phyloP scores from a whole-genome alignment of 2,888 invertebrate species.

The Pandemis heparana region DNA sequence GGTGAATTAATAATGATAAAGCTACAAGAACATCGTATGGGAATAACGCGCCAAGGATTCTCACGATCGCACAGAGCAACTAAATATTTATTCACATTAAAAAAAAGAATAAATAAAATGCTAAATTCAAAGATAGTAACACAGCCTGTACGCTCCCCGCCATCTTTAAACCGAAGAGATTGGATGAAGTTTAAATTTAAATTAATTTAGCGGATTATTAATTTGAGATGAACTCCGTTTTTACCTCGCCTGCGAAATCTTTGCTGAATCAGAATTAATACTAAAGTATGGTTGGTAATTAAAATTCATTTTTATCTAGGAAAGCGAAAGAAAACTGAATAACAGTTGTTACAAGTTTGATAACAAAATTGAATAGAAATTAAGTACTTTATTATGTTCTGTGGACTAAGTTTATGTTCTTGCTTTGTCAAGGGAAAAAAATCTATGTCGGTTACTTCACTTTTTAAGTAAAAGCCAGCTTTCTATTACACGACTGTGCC shows the following conservation, averaged over 20 bases:
- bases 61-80: too few relatives aligned
- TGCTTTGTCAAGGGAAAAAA: background rate
- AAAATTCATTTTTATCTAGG: constrained; percentile 23
- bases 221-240: constrained; percentile 77
- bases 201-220: constrained; percentile 83
- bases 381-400: background rate
- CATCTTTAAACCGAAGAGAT: constrained; percentile 64
- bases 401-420: background rate
- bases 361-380: background rate
- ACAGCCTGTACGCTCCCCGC: constrained; percentile 63
- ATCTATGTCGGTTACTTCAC: too few relatives aligned
- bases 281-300: constrained; percentile 38
- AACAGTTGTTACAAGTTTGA: constrained; percentile 3
- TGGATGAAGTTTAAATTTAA: constrained; percentile 75
- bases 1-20: too few relatives aligned
- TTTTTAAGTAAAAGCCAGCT: too few relatives aligned
- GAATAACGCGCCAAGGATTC: too few relatives aligned
- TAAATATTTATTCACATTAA: too few relatives aligned
- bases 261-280: constrained; percentile 46
- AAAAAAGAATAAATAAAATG: background rate
- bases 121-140: background rate
- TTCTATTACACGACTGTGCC: too few relatives aligned
- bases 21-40: too few relatives aligned
- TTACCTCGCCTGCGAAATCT: constrained; percentile 58
- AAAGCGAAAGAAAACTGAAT: constrained; percentile 14